A percentile compares a stretch with the other conserved stretches of the same genome.
phyloP scores from a whole-genome alignment of 2,888 invertebrate genomes.

The Aleiodes alternator region DNA sequence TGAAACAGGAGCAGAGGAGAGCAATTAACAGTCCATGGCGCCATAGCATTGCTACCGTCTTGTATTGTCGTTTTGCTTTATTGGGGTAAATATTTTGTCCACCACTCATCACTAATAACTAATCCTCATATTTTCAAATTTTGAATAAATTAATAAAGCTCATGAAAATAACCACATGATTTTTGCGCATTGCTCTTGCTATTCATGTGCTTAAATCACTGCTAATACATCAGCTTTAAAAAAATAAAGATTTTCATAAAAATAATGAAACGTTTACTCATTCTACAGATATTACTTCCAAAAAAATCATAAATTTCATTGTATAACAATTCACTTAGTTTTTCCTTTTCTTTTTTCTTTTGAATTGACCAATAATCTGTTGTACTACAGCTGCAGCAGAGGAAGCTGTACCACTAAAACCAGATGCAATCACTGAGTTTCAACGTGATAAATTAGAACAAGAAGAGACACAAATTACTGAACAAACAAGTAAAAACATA shows the following conservation, averaged over 20 bases:
- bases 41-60: slow-evolving; percentile 74
- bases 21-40: slow-evolving; percentile 74
- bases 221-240: not conserved
- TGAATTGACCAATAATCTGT: slow-evolving; percentile 3
- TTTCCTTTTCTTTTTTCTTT: not conserved
- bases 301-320: too few species aligned
- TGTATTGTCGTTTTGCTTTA: slow-evolving; percentile 74
- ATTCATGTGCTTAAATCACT: not conserved
- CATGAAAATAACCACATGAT: not conserved
- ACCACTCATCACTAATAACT: slow-evolving; percentile 58
- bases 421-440: not conserved
- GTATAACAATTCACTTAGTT: not conserved
- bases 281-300: too few species aligned
- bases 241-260: not conserved
- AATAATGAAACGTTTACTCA: too few species aligned
- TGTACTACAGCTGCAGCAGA: slow-evolving; percentile 12
- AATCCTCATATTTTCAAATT: slow-evolving; percentile 12
- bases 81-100: slow-evolving; percentile 73
- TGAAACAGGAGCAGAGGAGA: slow-evolving; percentile 74
- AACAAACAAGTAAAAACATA: slow-evolving; percentile 4
- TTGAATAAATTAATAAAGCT: not conserved
- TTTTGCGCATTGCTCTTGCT: slow-evolving; percentile 8
- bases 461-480: slow-evolving; percentile 6
- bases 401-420: slow-evolving; percentile 47
- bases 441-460: slow-evolving; percentile 42